Conservation (phyloP, 2,797 vertebrate genomes). For the Huso huso region DNA sequence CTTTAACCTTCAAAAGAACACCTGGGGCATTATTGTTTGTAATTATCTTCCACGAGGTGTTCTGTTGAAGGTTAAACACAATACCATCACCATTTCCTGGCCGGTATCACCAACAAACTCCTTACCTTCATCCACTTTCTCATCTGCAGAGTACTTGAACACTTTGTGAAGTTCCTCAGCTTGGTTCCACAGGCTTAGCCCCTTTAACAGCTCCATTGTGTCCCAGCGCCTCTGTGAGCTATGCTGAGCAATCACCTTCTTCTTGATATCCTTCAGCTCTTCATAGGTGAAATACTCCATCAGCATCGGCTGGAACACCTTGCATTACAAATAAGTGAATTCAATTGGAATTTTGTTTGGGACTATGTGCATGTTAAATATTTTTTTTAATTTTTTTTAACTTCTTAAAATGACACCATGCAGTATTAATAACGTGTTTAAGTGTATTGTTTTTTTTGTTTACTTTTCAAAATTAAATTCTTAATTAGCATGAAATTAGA, state of each 20-base stretch:
- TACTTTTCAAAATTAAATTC: too few species aligned
- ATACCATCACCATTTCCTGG: too few species aligned
- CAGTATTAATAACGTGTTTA: too few species aligned
- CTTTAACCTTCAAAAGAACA: too few species aligned
- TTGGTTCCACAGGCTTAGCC: constrained; percentile 81
- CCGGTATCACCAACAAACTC: neutral
- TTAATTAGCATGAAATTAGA: too few species aligned
- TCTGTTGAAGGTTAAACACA: too few species aligned
- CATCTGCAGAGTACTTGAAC: constrained; percentile 89
- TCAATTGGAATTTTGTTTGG: neutral
- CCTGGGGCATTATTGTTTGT: too few species aligned
- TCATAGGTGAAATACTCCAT: constrained; percentile 98
- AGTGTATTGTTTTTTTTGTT: too few species aligned
- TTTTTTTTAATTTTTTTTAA: neutral
- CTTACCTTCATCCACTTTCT: constrained; percentile 84
- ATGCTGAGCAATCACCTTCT: constrained; percentile 93
- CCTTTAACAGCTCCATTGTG: constrained; percentile 72
- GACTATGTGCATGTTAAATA: neutral
- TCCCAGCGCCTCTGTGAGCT: constrained; percentile 72
- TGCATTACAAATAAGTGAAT: neutral
- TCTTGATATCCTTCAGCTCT: constrained; percentile 96
- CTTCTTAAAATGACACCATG: neutral
- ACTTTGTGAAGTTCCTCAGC: constrained; percentile 86
- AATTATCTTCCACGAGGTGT: neutral
- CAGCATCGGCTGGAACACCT: constrained; percentile 99